Evolutionary conservation across 1,140 invertebrate species (phyloP), one percentile per base, ranked within the genome.

Genomic region (Diorhabda elongata): DNA sequence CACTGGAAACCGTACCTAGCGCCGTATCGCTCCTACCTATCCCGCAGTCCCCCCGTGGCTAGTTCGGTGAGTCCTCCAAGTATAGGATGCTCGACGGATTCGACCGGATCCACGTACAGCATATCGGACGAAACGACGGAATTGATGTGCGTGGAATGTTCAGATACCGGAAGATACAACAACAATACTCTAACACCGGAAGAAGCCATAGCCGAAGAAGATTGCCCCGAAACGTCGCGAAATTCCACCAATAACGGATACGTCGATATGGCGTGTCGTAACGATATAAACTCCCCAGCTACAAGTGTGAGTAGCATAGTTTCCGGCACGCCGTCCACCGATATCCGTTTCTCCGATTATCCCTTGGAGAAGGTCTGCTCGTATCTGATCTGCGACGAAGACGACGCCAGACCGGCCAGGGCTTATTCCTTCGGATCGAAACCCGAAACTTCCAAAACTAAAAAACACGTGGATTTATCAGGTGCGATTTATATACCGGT

Each of bases 361-460:
- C 85, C 86, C 52, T 76, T 90, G 41, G 89, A 91, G 61, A 90
- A 90, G 78, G 88, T 83, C 8, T 86, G 88, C 5, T 90, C 86
- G 70, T 82, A 90, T 9, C 79, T 85, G 4, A 84, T 85, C 0
- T 82, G 84, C 1, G 88, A 90, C 42, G 84, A 85, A 70, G 81
- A 85, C 66, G 77, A 81, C 75, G 82, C 84, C 74, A 84, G 91
- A 67, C 90, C 90, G 42, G 84, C 86, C 57, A 85, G 94, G 73
- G 91, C 94, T 3, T 96, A 96, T 80, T 95, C 93, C 43, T 91
- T 96, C 60, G 95, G 94, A 5, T 94, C 92, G 43, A 87, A 83
- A 79, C 66, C 83, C 74, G 83, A 83, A 81, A 76, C 78, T 79
- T 43, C 81, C 81, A 75, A 84, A 81, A 74, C 61, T 60, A 75